Evolutionary conservation across 2,113 vertebrate genomes (phyloP), one percentile per base, ranked within the genome.

Genomic region (Perognathus longimembris): DNA sequence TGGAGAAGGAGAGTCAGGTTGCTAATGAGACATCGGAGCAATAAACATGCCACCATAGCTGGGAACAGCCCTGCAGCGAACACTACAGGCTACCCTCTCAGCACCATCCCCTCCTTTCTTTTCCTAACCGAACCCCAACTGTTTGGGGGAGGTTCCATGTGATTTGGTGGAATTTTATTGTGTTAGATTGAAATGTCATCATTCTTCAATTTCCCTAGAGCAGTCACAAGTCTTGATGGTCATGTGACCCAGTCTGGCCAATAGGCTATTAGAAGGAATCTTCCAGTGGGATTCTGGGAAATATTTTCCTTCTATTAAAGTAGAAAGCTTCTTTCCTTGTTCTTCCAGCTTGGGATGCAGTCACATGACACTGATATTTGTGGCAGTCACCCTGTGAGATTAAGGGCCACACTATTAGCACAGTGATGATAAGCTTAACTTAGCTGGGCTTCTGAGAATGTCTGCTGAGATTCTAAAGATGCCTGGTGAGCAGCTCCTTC

Each of bases 391-490:
- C 28, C 66, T 77, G 45, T 36, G 40, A 77, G 61, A 45, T 6
- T 42, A 61, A 66, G 54, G 45, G 40, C 34, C 63, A 54, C 15
- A 5, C 0, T 32, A 69, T 34, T 73, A 34, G 69, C 28, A 77
- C 38, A 28, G 0, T 1, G 34, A 61, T 45, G 50, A 85, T 2
- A 40, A 10, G n/a, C 0, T 26, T 30, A 34, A 21, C 12, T 15
- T 8, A 38, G 36, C 54, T 73, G 73, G 64, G 34, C 14, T 84
- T 30, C 54, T 17, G 20, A 26, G 50, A 40, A 54, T 45, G 11
- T 81, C 85, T 57, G 17, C 21, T 30, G 50, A 83, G 50, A 70
- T 32, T 73, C 66, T 86, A n/a, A 71, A 76, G 88, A 89, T 71
- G 50, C 40, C 74, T 17, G 2, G 15, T 32, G 74, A 71, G 61